A percentile compares a stretch with the other conserved stretches of the same genome.
phyloP scores from a whole-genome alignment of 2,888 invertebrate genomes.

The Slavum lentiscoides region DNA sequence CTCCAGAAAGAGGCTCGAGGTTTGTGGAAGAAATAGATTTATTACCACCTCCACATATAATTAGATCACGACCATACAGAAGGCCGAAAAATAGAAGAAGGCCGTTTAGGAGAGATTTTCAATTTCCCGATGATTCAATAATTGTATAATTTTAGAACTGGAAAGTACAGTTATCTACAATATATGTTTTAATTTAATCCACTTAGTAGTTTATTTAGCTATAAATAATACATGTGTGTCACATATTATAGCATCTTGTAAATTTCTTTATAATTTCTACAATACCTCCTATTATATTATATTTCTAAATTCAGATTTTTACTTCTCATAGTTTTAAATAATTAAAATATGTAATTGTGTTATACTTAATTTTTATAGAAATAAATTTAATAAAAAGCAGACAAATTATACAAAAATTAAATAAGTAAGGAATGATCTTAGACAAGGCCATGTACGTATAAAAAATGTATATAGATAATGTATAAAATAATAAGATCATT shows the following conservation, averaged over 20 bases:
- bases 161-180: background rate
- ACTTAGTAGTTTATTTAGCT: no score
- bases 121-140: constrained; percentile 41
- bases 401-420: background rate
- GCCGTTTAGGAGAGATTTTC: constrained; percentile 34
- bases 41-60: constrained; percentile 32
- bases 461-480: background rate
- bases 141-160: constrained; percentile 16
- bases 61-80: constrained; percentile 25
- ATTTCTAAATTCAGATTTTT: background rate
- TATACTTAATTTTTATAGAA: background rate
- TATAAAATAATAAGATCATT: background rate
- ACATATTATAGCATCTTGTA: background rate
- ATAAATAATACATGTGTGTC: background rate
- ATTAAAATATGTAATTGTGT: background rate
- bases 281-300: background rate
- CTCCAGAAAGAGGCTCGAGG: constrained; percentile 20
- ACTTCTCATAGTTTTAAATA: background rate
- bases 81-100: constrained; percentile 32
- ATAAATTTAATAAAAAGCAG: background rate
- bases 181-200: background rate
- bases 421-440: background rate
- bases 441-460: background rate
- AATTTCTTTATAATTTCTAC: background rate
- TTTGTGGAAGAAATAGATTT: constrained; percentile 35